Percentiles rank a stretch among this genome's conserved stretches.
Conservation (phyloP, 2,888 invertebrate genomes). For the Monochamus alternatus region DNA sequence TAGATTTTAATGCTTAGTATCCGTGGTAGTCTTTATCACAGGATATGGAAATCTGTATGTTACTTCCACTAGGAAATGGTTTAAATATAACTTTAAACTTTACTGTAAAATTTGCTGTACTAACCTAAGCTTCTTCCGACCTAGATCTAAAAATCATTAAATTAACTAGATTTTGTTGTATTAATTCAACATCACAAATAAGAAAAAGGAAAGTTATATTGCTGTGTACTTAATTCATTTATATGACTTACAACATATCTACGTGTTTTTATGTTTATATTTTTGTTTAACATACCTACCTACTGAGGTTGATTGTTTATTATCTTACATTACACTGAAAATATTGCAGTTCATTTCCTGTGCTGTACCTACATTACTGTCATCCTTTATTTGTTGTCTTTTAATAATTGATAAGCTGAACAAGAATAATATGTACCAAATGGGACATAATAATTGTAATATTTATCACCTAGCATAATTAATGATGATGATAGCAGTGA, state of each 20-base stretch:
- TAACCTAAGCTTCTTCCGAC: conserved; percentile 34
- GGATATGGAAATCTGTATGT: conserved; percentile 41
- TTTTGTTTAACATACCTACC: background rate
- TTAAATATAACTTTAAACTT: conserved; percentile 22
- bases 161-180: background rate
- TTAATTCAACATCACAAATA: background rate
- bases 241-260: background rate
- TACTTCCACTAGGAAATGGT: conserved; percentile 50
- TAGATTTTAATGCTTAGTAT: conserved; percentile 30
- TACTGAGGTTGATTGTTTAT: background rate
- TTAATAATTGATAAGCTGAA: background rate
- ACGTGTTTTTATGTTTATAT: background rate
- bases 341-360: background rate
- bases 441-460: background rate
- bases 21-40: conserved; percentile 41
- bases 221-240: conserved; percentile 7
- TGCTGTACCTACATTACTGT: background rate
- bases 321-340: background rate
- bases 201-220: background rate
- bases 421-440: background rate
- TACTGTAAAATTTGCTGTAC: background rate
- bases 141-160: conserved; percentile 37
- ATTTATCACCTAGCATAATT: background rate
- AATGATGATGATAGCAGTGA: background rate
- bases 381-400: background rate